Base-by-base conservation (phyloP, 2,113 vertebrate species). In the Cnemophilus loriae region DNA sequence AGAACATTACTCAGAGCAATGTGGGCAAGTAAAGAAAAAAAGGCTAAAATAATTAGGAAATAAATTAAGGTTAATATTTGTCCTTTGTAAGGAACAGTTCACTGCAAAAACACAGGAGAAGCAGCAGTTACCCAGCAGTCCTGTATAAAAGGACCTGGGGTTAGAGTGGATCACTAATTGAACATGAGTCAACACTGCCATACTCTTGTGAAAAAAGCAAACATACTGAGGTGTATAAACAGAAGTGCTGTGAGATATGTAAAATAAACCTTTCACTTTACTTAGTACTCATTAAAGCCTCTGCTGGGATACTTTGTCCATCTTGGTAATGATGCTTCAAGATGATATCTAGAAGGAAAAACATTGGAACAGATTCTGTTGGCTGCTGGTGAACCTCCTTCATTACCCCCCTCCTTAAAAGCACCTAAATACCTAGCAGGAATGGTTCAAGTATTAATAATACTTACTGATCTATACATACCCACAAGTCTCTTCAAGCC, bases 121-220 rank as follows among this genome's bases (percentile, higher is more conserved):
- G 63, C 2, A 77, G 73, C 56, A 90, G 71, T n/a, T 76, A 77
- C 23, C 11, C 59, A 87, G 57, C 39, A 93, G 64, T 35, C 39
- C 87, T 83, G 53, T 32, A 60, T 81, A 44, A 79, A 82, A 71
- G 35, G 49, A 67, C 61, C 52, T 77, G 64, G 19, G 39, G 52
- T 84, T 65, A 81, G 33, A 90, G 52, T 16, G 47, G 88, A 75
- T 90, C 79, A 83, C 71, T 73, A 86, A 90, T 21, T 63, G 60
- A 86, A 70, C 83, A 67, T 17, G 80, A 90, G 89, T 92, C 93
- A 95, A 93, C 91, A 90, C 14, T 89, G 80, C 42, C 71, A 70
- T 67, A 74, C 47, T 93, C 52, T 95, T 95, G 95, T 92, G 95
- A 88, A 96, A 96, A 90, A 95, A 95, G 39, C 93, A 96, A 96